Base-by-base conservation (phyloP, 1,140 invertebrate genomes). In the Brachionus plicatilis region DNA sequence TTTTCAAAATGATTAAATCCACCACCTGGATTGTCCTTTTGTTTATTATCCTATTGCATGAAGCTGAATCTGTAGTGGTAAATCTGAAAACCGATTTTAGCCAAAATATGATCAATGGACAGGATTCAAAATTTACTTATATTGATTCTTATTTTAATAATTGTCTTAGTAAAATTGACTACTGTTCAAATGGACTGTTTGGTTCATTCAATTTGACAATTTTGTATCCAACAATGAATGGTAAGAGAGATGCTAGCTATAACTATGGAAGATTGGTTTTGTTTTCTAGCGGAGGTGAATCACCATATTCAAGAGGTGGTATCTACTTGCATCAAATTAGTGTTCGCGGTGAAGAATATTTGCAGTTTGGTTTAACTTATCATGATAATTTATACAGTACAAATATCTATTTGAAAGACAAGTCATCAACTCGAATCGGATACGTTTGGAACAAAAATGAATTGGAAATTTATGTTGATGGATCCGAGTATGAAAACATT, bases 121-220 rank as follows among this genome's bases (percentile, higher is more conserved):
- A 17, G 2, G 11, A 76, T 33, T 27, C 41, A 27, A n/a, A 76
- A 27, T 76, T 76, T 50, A 50, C 27, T n/a, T 76, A 50, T 17
- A 24, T 82, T 41, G 79, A 82, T 47, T 60, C 79, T 11, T 82
- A 82, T 37, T 60, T 82, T 41, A 82, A 82, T 27, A 68, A 60
- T 45, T 82, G 79, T 82, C 24, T 82, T 3, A 82, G 43, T 27
- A 82, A 82, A 60, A 68, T 82, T 27, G 79, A 82, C 14, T 65
- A 20, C 17, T 82, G 79, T 17, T 47, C 37, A 1, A 37, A n/a
- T 37, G 79, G 79, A 24, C 41, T 82, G 33, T 65, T 56, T 3
- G 53, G 53, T 14, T 24, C 43, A 20, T 41, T 82, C 20, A 82
- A 65, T 45, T 20, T 82, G 17, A 65, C 50, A 11, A 24, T 82